Base-by-base conservation (phyloP, 2,888 invertebrate species). In the Cantharis nigra region DNA sequence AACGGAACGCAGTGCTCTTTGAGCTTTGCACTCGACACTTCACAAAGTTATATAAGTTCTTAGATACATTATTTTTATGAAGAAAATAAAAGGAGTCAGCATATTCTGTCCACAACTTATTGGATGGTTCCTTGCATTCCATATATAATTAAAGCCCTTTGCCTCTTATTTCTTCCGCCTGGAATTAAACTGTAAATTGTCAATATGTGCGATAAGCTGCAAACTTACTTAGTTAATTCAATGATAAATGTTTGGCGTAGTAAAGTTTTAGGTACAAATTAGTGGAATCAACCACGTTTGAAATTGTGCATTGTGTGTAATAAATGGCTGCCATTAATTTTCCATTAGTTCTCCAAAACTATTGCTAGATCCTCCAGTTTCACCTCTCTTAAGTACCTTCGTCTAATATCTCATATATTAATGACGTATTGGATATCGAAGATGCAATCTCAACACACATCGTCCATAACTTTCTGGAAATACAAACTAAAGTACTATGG, bases 261-360 rank as follows among this genome's bases (percentile, higher is more conserved):
- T 49, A 65, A 78, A 78, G 78, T 78, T 78, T 78, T 71, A 76
- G 78, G 75, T 74, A 74, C 78, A 76, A 78, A 78, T 78, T 78
- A 78, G 76, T 74, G 76, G 72, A 75, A 76, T 78, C 78, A 73
- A 71, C 76, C 76, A 74, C 75, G 76, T 76, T 74, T 78, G 75
- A 76, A 78, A 78, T 78, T 78, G 74, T 75, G 72, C 78, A 76
- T 76, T 76, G 76, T 76, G 76, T 76, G 71, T 78, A 78, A 78
- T 78, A 78, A 78, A 78, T 76, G 76, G 73, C 75, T 23, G 62
- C 71, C 71, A 78, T 78, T 76, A 75, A 76, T 78, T 78, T 78
- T 78, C 75, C 76, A 78, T 78, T 76, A 78, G 76, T 74, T 78
- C 76, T 71, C 33, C 14, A 49, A 49, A 70, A 70, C 49, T 67